Base-by-base conservation (phyloP, 2,113 vertebrate species). In the Opisthocomus hoazin region DNA sequence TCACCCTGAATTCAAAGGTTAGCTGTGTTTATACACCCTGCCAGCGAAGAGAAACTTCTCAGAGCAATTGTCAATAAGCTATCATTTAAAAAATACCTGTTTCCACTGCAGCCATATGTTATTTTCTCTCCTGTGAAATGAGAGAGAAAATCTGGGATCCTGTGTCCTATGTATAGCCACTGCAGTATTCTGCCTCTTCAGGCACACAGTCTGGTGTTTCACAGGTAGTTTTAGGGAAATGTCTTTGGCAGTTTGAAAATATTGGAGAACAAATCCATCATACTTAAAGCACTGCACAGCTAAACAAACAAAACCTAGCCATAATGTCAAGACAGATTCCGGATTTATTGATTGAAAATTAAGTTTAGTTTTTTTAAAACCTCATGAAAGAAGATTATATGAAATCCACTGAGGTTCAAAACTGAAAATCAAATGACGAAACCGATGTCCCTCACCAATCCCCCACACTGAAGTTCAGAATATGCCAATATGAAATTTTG, bases 371-470 rank as follows among this genome's bases (percentile, higher is more conserved):
- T 97, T 96, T 88, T 88, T 93, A 89, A 96, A 96, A 96, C 95
- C 76, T 90, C 95, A 96, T 96, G 87, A 92, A 94, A 97, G 97
- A 98, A 97, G 97, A 94, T 84, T 94, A 92, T 96, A 98, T 98
- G 98, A 98, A 98, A 98, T 98, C 98, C 98, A 98, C 97, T 92
- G 75, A 95, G 88, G 86, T 97, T 94, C 95, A 91, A 84, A 96
- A 66, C 57, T 60, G 74, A 94, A 79, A 65, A 45, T 20, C 16
- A 71, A 92, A 85, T 29, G 1, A 43, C 43, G 37, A 60, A 81
- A 71, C 15, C 3, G 1, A 43, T 84, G 68, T n/a, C 90, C 65
- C 68, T 64, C 48, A 83, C 37, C 10, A 23, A 1, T 60, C 37
- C 57, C 81, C 56, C 43, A 10, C 58, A 57, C 7, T 29, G 27